Conservation (phyloP, 1,140 invertebrate species). For the Pseudomyrmex dendroicus region DNA sequence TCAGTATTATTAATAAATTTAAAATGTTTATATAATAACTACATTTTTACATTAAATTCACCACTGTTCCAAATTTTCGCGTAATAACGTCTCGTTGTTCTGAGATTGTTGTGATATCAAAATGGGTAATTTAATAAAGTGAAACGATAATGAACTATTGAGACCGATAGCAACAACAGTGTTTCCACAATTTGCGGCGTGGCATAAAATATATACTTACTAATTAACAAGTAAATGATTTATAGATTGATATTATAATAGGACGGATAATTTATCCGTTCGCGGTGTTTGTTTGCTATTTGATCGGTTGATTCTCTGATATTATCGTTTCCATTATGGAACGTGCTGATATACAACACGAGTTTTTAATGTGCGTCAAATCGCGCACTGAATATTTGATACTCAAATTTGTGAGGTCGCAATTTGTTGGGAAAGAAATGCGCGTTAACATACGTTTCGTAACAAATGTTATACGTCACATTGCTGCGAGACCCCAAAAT, state of each 20-base stretch:
- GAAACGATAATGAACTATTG: conserved; percentile 52
- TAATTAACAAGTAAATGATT: conserved; percentile 57
- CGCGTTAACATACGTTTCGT: not conserved
- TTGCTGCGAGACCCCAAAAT: not conserved
- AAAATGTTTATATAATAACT: not conserved
- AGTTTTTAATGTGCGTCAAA: not conserved
- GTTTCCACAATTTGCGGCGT: conserved; percentile 40
- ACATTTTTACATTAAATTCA: not conserved
- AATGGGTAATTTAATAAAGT: conserved; percentile 53
- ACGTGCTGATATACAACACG: conserved; percentile 1
- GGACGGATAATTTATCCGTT: conserved; percentile 34
- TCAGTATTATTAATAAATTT: too few relatives aligned
- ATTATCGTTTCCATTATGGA: conserved; percentile 42
- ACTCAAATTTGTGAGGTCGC: not conserved
- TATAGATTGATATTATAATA: conserved; percentile 58
- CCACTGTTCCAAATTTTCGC: not conserved
- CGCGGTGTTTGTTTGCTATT: conserved; percentile 21
- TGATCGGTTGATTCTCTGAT: conserved; percentile 41
- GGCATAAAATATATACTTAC: conserved; percentile 53
- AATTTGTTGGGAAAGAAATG: not conserved
- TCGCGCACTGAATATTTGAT: not conserved
- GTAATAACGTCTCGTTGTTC: conserved; percentile 26
- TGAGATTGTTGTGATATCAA: conserved; percentile 43
- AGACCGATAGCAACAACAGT: conserved; percentile 34
- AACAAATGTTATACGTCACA: not conserved